Evolutionary conservation across 1,140 invertebrate species (phyloP), one percentile per base, ranked within the genome.

Genomic region (Caligus rogercresseyi): DNA sequence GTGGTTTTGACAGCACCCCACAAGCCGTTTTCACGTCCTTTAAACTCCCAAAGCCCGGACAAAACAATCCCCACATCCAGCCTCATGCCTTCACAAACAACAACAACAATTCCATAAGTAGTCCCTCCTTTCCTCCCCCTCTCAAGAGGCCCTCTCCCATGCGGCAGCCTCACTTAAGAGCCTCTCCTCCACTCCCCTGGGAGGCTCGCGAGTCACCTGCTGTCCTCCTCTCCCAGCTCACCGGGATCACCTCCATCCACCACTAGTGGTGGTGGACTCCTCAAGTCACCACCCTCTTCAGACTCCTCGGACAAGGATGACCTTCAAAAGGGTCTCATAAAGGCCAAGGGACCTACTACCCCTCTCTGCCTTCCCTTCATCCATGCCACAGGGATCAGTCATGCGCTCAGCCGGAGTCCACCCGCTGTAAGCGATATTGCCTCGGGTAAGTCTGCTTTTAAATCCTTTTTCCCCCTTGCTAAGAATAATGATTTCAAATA

Each of bases 11-110:
- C 18, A 23, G 15, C 61, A 55, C 68, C 1, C 87, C 87, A 4
- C 87, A 91, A 73, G 89, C 88, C 4, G 90, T 92, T 66, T 92
- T 91, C 71, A 90, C 88, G 21, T 89, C 87, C 67, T 92, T 91
- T 70, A 92, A 92, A 71, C 75, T 92, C 61, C 87, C 88, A 18
- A 89, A 90, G 74, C 70, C 72, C 1, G 59, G 67, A 64, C 57
- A 43, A 43, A 7, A 43, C 31, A 43, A 11, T 43, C 31, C 31
- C n/a, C 31, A 43, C 31, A 7, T 11, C 31, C 31, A 43, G 7
- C 31, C 7, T 11, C 31, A 43, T 43, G n/a, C 31, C n/a, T n/a
- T n/a, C 31, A 43, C 31, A 7, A 43, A 7, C 31, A 43, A 43
- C 31, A 43, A 11, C 31, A 43, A 43, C n/a, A n/a, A 7, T 43